Evolutionary conservation across 2,113 vertebrate species (phyloP), one percentile per base, ranked within the genome.

Genomic region (Uria aalge): DNA sequence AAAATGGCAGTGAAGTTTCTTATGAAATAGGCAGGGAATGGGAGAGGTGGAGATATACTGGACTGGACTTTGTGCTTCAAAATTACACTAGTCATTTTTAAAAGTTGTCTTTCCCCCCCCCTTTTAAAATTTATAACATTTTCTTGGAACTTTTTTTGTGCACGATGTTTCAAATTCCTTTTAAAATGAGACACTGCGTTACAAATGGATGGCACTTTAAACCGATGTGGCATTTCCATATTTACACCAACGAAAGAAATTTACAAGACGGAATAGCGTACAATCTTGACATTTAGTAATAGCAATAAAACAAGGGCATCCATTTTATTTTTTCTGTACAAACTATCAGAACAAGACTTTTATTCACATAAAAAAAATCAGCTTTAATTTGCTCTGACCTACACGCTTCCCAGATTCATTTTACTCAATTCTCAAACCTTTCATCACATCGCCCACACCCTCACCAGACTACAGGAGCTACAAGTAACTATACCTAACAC

Each of bases 181-280:
- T 98, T 98, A 97, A 98, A 98, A 99, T 98, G 99, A 99, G 98
- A 99, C 98, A 98, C 98, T 97, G 98, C 98, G 95, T 98, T 98
- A 99, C 98, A 99, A 98, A 98, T 98, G 99, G 99, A 99, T 99
- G 98, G 98, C 98, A 99, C 99, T 98, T 98, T 94, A 98, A 98
- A 98, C 98, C 98, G 97, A 98, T 85, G 98, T 98, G 98, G 98
- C 98, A 98, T 98, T 98, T 98, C 97, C 98, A 97, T 99, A 99
- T 99, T 99, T 99, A 99, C 99, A 99, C 98, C 97, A 98, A 98
- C 97, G 43, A 98, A 98, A 98, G 98, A 99, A 99, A 99, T 99
- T 98, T 99, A 99, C 99, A 99, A 98, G 98, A 99, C 98, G 98
- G 96, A 96, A 98, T 98, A 99, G 98, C 98, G 98, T 98, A 99